Conservation (phyloP, 2,797 vertebrate genomes). For the Coregonus ussuriensis region DNA sequence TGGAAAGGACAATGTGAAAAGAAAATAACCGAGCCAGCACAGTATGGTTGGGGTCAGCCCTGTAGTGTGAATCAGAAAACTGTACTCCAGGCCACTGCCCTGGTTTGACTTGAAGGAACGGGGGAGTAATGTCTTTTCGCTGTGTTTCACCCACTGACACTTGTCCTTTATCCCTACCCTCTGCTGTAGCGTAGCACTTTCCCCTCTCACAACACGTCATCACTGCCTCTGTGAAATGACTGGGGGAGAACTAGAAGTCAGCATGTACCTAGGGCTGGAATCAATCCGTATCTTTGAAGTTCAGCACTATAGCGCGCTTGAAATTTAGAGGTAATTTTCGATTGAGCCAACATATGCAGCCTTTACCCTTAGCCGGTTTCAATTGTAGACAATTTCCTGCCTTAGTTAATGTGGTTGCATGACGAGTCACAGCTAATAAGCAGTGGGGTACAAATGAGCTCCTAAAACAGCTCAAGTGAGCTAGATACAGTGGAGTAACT, state of each 20-base stretch:
- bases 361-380: slow-evolving; percentile 21
- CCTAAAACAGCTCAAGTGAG: slow-evolving; percentile 29
- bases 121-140: background rate
- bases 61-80: no score
- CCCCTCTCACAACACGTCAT: background rate
- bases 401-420: slow-evolving; percentile 48
- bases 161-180: background rate
- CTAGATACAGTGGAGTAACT: slow-evolving; percentile 30
- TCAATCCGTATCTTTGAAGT: no score
- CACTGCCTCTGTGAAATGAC: slow-evolving; percentile 10
- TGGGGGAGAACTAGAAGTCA: slow-evolving; percentile 3
- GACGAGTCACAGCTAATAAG: slow-evolving; percentile 55
- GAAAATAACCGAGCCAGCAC: background rate
- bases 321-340: slow-evolving; percentile 27
- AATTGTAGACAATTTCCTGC: slow-evolving; percentile 20
- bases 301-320: no score
- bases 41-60: background rate
- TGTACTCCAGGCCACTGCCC: slow-evolving; percentile 19
- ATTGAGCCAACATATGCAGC: background rate
- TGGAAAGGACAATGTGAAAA: background rate
- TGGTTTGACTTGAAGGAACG: background rate
- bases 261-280: no score
- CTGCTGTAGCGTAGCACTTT: background rate
- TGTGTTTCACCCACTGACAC: background rate
- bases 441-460: slow-evolving; percentile 43